Percentiles rank a stretch among this genome's conserved stretches.
These are phyloP conservation scores for Pammene fasciana DNA, from an alignment of 2,888 invertebrate species.

Conservation along the genomic window DNA sequence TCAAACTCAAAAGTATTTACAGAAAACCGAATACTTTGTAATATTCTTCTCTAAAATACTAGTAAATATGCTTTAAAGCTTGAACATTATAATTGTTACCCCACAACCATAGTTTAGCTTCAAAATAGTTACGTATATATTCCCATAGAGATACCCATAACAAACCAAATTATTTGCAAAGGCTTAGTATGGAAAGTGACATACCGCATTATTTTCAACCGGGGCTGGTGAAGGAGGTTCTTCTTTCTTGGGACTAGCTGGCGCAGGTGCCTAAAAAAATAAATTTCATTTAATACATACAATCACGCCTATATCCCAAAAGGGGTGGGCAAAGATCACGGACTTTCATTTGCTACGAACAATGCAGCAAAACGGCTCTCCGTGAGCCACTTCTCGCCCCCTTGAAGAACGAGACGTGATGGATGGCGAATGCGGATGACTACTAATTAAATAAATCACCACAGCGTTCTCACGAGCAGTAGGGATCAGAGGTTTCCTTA, in stretches of 20 bases:
- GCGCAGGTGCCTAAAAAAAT: constrained; percentile 22
- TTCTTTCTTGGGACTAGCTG: constrained; percentile 36
- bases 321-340: too few species aligned
- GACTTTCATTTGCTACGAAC: too few species aligned
- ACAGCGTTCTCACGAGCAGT: too few species aligned
- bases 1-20: constrained; percentile 40
- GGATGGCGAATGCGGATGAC: too few species aligned
- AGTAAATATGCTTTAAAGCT: not conserved
- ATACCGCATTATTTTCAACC: constrained; percentile 36
- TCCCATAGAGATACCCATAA: not conserved
- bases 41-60: not conserved
- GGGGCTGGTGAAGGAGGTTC: constrained; percentile 19
- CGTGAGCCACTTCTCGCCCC: too few species aligned
- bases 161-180: not conserved
- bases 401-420: too few species aligned
- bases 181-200: not conserved
- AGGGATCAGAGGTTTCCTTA: too few species aligned
- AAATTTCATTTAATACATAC: not conserved
- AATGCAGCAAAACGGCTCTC: too few species aligned
- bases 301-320: too few species aligned
- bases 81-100: constrained; percentile 10
- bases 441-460: too few species aligned
- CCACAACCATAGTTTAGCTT: constrained; percentile 24
- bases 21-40: not conserved
- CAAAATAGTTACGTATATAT: constrained; percentile 12